These are phyloP conservation scores for Ophraella communa DNA, from an alignment of 2,888 invertebrate species.

Conservation along the genomic window DNA sequence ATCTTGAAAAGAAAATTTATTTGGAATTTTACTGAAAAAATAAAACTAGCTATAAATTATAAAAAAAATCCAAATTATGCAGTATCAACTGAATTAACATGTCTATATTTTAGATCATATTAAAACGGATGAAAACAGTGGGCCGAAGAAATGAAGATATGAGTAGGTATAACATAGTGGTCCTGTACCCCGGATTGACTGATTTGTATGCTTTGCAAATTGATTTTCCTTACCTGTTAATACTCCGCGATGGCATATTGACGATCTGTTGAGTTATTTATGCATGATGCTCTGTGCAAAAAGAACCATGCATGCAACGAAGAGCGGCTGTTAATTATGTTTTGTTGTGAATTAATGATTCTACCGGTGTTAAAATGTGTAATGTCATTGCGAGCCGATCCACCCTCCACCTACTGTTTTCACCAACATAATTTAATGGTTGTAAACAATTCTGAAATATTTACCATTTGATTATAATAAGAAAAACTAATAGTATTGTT, in stretches of 20 bases:
- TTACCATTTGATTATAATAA: no score
- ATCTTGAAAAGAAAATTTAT: no score
- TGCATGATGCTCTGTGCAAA: slow-evolving; percentile 10
- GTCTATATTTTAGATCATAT: no score
- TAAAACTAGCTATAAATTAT: no score
- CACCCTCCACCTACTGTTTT: no score
- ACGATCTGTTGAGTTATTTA: slow-evolving; percentile 27
- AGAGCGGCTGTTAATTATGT: slow-evolving; percentile 7
- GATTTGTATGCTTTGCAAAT: slow-evolving; percentile 33
- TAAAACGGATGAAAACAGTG: slow-evolving; percentile 14
- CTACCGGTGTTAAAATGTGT: slow-evolving; percentile 1
- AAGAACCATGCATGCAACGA: not conserved
- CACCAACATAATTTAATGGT: no score
- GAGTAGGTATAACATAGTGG: slow-evolving; percentile 5
- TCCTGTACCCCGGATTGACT: slow-evolving; percentile 26
- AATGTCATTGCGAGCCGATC: not conserved
- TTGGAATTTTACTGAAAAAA: no score
- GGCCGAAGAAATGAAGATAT: slow-evolving; percentile 24
- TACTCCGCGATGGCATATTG: slow-evolving; percentile 28
- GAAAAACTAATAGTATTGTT: no score
- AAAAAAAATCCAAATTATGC: no score
- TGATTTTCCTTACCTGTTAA: slow-evolving; percentile 29
- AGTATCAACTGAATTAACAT: no score
- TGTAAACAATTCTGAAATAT: no score
- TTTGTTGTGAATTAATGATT: not conserved